Percentiles rank a stretch among this genome's conserved stretches.
phyloP scores from a whole-genome alignment of 2,797 vertebrate species.

The Buceros bicornis region DNA sequence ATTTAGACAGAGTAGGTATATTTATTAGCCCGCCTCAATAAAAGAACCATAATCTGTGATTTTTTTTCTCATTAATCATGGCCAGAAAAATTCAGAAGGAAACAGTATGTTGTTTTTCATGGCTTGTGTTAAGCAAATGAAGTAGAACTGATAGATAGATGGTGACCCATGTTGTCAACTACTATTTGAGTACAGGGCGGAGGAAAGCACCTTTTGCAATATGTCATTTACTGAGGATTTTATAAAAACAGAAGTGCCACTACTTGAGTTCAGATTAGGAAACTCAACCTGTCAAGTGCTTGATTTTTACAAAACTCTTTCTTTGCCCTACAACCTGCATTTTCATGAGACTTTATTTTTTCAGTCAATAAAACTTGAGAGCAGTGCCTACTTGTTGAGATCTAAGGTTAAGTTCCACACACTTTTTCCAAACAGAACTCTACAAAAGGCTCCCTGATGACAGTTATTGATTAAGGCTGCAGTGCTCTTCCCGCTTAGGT shows the following conservation, averaged over 20 bases:
- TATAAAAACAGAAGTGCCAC: not conserved
- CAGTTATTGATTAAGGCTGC: conserved; percentile 9
- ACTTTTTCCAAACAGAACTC: not conserved
- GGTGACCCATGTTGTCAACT: not conserved
- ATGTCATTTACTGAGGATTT: not conserved
- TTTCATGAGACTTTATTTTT: conserved; percentile 46
- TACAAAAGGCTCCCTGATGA: conserved; percentile 21
- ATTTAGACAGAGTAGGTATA: not conserved
- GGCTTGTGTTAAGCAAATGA: not conserved
- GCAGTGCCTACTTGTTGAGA: not conserved
- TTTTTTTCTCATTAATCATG: not conserved
- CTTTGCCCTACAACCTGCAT: not conserved
- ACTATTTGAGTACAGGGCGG: not conserved
- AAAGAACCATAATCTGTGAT: not conserved
- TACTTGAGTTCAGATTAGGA: not conserved
- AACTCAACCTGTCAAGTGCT: not conserved
- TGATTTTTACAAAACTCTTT: conserved; percentile 30
- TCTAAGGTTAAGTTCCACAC: conserved; percentile 12
- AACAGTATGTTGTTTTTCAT: not conserved
- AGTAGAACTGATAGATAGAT: not conserved
- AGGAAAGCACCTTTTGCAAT: not conserved
- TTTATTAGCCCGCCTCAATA: not conserved
- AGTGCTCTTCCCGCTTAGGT: not conserved
- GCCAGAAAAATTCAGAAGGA: not conserved
- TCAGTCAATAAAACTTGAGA: conserved; percentile 40